Percentiles rank a stretch among this genome's conserved stretches.
These are phyloP conservation scores for Latheticus oryzae DNA, from an alignment of 2,888 invertebrate genomes.

Conservation along the genomic window DNA sequence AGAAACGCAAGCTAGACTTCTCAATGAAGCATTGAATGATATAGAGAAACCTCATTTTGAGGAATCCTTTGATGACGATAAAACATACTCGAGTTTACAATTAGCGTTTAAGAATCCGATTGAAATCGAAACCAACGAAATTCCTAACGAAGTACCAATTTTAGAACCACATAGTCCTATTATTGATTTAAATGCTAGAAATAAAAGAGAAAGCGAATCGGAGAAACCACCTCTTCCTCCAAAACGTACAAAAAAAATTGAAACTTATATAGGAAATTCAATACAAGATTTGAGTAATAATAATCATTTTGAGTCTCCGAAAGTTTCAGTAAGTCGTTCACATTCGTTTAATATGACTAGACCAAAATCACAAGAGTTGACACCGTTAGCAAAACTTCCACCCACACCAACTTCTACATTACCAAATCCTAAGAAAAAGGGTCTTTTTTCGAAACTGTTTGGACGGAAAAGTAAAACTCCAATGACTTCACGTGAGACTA, in stretches of 20 bases:
- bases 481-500: conserved; percentile 57
- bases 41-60: conserved; percentile 44
- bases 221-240: conserved; percentile 69
- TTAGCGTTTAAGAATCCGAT: conserved; percentile 88
- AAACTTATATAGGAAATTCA: conserved; percentile 62
- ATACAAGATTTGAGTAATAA: conserved; percentile 46
- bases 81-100: conserved; percentile 86
- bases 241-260: conserved; percentile 75
- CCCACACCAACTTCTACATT: conserved; percentile 62
- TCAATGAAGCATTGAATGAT: conserved; percentile 47
- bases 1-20: conserved; percentile 74
- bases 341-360: conserved; percentile 59
- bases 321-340: conserved; percentile 53
- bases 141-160: conserved; percentile 58
- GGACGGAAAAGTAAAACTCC: conserved; percentile 68
- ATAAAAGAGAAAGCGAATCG: conserved; percentile 44
- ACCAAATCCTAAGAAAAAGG: conserved; percentile 72
- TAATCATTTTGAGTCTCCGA: conserved; percentile 44
- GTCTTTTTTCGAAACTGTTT: conserved; percentile 75
- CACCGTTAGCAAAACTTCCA: conserved; percentile 57
- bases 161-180: conserved; percentile 66
- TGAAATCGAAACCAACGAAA: conserved; percentile 65
- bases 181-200: conserved; percentile 60
- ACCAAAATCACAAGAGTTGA: conserved; percentile 60
- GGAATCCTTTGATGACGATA: conserved; percentile 79